phyloP scores from a whole-genome alignment of 2,113 vertebrate species.

The Entosphenus tridentatus region DNA sequence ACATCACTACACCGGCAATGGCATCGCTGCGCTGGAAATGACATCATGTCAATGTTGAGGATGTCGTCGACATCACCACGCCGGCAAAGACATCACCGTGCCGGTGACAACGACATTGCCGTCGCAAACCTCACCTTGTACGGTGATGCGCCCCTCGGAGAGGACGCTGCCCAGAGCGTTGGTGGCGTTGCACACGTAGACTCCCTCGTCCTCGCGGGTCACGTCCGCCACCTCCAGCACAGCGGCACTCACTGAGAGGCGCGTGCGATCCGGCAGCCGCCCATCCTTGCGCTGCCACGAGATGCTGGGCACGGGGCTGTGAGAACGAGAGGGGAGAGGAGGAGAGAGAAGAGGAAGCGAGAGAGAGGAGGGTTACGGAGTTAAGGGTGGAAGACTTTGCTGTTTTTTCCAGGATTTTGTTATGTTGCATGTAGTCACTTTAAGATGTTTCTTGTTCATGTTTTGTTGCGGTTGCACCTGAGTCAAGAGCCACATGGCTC shows the following conservation, averaged over 20 bases:
- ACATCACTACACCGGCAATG: no score
- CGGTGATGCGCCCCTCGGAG: conserved; percentile 41
- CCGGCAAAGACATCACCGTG: no score
- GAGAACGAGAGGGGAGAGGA: conserved; percentile 10
- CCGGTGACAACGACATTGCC: no score
- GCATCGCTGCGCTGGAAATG: no score
- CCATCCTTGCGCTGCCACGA: conserved; percentile 55
- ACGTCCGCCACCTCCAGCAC: conserved; percentile 63
- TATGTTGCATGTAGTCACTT: no score
- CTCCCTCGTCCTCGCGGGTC: conserved; percentile 57
- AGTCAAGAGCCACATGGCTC: no score
- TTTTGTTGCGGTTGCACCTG: no score
- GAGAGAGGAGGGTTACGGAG: not conserved
- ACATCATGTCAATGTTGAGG: no score
- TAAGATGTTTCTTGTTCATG: no score
- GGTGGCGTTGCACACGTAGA: conserved; percentile 58
- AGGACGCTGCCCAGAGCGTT: conserved; percentile 50
- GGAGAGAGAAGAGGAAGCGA: not conserved
- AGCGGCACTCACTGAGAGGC: conserved; percentile 47
- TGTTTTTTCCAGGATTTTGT: no score
- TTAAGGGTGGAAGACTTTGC: no score
- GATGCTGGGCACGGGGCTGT: conserved; percentile 69
- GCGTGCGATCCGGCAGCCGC: conserved; percentile 38
- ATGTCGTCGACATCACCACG: no score
- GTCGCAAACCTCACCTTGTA: conserved; percentile 1